Conservation (phyloP, 2,797 vertebrate genomes). For the Mallotus villosus region DNA sequence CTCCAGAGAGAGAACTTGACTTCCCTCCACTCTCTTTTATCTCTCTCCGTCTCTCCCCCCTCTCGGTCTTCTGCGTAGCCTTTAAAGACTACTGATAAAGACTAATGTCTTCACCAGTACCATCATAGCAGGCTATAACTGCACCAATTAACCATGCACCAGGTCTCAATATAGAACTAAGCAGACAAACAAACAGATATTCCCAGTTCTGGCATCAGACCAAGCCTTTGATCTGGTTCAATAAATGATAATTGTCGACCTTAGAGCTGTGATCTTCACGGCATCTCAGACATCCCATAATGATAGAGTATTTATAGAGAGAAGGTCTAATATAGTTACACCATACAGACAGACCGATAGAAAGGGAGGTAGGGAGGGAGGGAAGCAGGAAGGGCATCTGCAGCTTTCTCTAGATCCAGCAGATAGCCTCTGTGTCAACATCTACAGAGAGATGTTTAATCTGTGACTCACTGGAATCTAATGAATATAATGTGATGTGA, state of each 20-base stretch:
- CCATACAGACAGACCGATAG: not conserved
- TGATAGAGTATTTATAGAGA: conserved; percentile 22
- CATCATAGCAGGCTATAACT: not conserved
- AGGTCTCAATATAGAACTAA: not conserved
- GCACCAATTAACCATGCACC: not conserved
- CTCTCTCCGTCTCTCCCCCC: not conserved
- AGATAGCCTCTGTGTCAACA: not conserved
- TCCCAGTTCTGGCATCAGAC: not conserved
- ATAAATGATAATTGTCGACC: too few relatives aligned
- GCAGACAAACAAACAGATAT: not conserved
- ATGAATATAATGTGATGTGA: too few relatives aligned
- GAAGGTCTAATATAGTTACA: not conserved
- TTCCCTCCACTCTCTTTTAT: not conserved
- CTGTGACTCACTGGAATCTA: too few relatives aligned
- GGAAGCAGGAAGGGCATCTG: not conserved
- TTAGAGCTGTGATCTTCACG: not conserved
- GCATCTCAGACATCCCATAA: conserved; percentile 11
- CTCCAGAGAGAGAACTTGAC: conserved; percentile 26
- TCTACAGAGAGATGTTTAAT: too few relatives aligned
- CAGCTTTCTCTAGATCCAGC: conserved; percentile 32
- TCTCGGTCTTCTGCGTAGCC: too few relatives aligned
- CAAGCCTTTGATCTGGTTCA: not conserved
- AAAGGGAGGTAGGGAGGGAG: not conserved
- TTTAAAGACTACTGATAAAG: not conserved
- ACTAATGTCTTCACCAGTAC: not conserved